Evolutionary conservation across 2,113 vertebrate species (phyloP), one percentile per base, ranked within the genome.

Genomic region (Lamprotornis superbus): DNA sequence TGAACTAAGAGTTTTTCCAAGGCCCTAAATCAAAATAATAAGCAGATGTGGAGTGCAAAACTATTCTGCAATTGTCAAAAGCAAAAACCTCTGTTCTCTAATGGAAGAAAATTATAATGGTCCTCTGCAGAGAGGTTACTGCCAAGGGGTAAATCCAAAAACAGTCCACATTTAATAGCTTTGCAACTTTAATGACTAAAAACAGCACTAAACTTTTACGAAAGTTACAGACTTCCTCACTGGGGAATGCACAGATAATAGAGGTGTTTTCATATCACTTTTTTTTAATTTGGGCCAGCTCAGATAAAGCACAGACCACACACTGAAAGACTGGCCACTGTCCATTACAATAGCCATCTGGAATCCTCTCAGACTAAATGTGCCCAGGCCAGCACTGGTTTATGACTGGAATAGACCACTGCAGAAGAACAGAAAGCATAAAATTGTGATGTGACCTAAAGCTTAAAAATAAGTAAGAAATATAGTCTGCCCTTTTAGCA

Each of bases 151-250:
- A 92, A 96, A 44, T 11, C 22, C n/a, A 12, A 90, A 86, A 83
- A 1, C 23, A 19, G 31, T 33, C 53, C 59, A 63, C 64, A 55
- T 47, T 81, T 74, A 74, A 93, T 56, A 90, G 56, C 19, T 87
- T 87, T 83, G 22, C 52, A 44, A 10, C 46, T 81, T 47, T 89
- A 46, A 50, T 5, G 9, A 55, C 83, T 84, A 25, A 92, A 94
- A 94, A 35, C 42, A 80, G 44, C 75, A 50, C 33, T 46, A 91
- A 94, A 89, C 47, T 81, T 83, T 55, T 52, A 78, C 35, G 78
- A 44, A 96, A 94, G 77, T 93, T 78, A 40, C 91, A 87, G 49
- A 89, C 73, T 87, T 95, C 64, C 76, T 87, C 80, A 40, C 19
- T 89, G 60, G 55, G 76, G 39, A 93, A 87, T 89, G 56, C 30